phyloP scores from a whole-genome alignment of 2,113 vertebrate genomes.

The Grammomys surdaster region DNA sequence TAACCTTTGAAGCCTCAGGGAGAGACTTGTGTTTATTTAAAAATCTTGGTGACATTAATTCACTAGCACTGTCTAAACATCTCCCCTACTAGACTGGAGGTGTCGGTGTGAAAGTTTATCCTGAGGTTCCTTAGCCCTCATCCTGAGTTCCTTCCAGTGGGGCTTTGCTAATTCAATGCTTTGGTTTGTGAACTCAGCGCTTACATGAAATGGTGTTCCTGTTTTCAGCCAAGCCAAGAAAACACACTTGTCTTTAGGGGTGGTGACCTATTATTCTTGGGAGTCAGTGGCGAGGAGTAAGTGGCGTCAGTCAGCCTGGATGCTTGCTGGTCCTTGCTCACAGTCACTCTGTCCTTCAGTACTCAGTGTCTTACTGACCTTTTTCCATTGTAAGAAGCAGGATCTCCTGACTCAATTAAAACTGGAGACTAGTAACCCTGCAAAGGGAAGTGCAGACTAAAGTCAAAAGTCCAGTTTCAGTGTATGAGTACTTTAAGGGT shows the following conservation, averaged over 20 bases:
- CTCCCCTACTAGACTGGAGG: not conserved
- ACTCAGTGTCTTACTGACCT: not conserved
- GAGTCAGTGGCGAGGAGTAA: not conserved
- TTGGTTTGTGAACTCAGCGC: not conserved
- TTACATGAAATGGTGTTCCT: not conserved
- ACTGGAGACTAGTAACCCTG: not conserved
- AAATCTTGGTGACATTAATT: constrained; percentile 48
- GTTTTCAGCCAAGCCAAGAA: not conserved
- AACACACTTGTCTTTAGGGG: not conserved
- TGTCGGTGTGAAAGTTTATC: not conserved
- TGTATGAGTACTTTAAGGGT: constrained; percentile 33
- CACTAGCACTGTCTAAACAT: constrained; percentile 22
- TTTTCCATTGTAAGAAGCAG: not conserved
- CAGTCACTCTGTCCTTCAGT: not conserved
- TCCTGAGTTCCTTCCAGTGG: not conserved
- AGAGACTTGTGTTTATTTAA: constrained; percentile 61
- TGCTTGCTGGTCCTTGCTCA: not conserved
- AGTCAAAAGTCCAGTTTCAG: constrained; percentile 57
- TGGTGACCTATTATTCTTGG: not conserved
- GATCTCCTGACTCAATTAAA: not conserved
- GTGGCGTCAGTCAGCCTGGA: not conserved
- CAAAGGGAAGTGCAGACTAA: not conserved
- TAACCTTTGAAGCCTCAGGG: constrained; percentile 71
- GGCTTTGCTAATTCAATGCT: not conserved
- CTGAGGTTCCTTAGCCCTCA: constrained; percentile 1